A percentile compares a stretch with the other conserved stretches of the same genome.
phyloP scores from a whole-genome alignment of 2,797 vertebrate genomes.

The Leptatherina wallacei region DNA sequence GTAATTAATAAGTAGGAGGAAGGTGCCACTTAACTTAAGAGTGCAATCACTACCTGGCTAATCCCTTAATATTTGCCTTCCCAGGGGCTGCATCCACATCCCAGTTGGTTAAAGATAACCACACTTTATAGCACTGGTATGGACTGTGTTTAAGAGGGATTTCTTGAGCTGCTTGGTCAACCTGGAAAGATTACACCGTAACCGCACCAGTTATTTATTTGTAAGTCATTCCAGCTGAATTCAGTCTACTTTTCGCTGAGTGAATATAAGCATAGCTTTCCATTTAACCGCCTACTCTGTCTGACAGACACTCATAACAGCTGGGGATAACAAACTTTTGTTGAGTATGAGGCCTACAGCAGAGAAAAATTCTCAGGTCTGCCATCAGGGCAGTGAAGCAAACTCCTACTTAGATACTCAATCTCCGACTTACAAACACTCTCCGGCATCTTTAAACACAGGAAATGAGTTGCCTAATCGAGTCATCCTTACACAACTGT shows the following conservation, averaged over 20 bases:
- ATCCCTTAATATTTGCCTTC: constrained; percentile 59
- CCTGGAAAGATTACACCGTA: constrained; percentile 19
- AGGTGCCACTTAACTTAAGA: constrained; percentile 23
- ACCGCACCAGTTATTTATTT: constrained; percentile 22
- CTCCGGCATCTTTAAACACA: constrained; percentile 66
- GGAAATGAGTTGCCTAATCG: constrained; percentile 64
- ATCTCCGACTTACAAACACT: constrained; percentile 54
- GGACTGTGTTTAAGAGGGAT: constrained; percentile 32
- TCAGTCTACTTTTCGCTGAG: neutral
- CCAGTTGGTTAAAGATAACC: constrained; percentile 31
- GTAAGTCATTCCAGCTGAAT: constrained; percentile 17
- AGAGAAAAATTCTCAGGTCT: constrained; percentile 21
- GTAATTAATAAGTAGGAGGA: constrained; percentile 22
- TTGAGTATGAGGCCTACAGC: constrained; percentile 1
- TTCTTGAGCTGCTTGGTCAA: constrained; percentile 27
- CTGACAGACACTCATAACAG: constrained; percentile 5
- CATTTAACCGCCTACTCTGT: constrained; percentile 21
- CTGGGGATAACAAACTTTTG: constrained; percentile 18
- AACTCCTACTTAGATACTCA: constrained; percentile 30
- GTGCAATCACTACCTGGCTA: constrained; percentile 29
- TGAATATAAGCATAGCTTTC: constrained; percentile 11
- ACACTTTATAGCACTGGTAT: constrained; percentile 15
- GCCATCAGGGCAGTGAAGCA: constrained; percentile 7
- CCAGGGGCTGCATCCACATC: constrained; percentile 26
- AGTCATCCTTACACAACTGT: constrained; percentile 50